phyloP scores from a whole-genome alignment of 2,888 invertebrate species.

The Sussaba pulchella region DNA sequence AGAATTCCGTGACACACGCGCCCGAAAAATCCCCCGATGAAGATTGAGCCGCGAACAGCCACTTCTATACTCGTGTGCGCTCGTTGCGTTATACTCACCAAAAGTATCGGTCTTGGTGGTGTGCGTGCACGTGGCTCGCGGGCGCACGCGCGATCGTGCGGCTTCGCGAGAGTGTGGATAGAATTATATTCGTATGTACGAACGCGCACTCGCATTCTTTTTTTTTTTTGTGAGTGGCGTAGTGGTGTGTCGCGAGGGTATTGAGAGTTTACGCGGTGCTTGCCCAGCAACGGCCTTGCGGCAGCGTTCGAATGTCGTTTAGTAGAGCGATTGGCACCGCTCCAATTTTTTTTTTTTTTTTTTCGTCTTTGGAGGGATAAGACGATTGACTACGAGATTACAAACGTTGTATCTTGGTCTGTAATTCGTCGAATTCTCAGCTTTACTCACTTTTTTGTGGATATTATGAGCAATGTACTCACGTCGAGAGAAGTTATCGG shows the following conservation, averaged over 20 bases:
- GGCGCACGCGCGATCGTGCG: slow-evolving; percentile 36
- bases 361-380: not conserved
- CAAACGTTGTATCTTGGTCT: not conserved
- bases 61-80: slow-evolving; percentile 48
- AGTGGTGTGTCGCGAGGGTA: slow-evolving; percentile 34
- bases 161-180: slow-evolving; percentile 15
- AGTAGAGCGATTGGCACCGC: slow-evolving; percentile 63
- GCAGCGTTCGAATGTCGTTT: slow-evolving; percentile 61
- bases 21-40: slow-evolving; percentile 48
- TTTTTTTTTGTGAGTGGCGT: slow-evolving; percentile 28
- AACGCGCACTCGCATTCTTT: slow-evolving; percentile 1
- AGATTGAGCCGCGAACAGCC: slow-evolving; percentile 57
- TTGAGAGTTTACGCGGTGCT: slow-evolving; percentile 56
- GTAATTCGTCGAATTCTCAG: not conserved
- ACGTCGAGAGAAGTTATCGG: too few species aligned
- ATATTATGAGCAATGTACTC: not conserved
- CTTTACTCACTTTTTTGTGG: not conserved
- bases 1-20: slow-evolving; percentile 52
- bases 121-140: not conserved
- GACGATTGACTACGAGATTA: too few species aligned
- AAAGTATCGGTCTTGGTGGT: too few species aligned
- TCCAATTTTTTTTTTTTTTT: slow-evolving; percentile 52
- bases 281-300: slow-evolving; percentile 66
- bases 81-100: slow-evolving; percentile 20
- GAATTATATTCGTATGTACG: not conserved